phyloP scores from a whole-genome alignment of 2,113 vertebrate genomes.

The Chaetops frenatus region DNA sequence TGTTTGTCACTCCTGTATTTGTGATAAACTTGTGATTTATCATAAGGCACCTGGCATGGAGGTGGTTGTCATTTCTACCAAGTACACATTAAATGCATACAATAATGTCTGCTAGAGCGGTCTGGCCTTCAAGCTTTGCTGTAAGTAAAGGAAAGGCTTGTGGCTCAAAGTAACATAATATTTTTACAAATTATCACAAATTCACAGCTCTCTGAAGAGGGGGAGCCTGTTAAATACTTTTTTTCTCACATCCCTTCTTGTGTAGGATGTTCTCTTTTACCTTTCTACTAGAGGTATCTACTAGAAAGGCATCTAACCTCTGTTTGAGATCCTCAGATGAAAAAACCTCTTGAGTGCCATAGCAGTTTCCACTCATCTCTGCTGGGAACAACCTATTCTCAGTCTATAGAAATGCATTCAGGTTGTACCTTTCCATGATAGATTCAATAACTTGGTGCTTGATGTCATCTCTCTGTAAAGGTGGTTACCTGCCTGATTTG shows the following conservation, averaged over 20 bases:
- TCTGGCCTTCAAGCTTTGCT: background rate
- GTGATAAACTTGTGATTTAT: background rate
- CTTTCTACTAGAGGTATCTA: background rate
- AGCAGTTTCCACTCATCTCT: background rate
- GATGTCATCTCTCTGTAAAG: background rate
- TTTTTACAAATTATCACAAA: background rate
- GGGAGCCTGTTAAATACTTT: background rate
- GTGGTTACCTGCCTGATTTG: background rate
- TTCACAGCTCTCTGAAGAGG: background rate
- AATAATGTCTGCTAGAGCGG: background rate
- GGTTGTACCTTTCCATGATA: background rate
- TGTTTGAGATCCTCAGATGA: background rate
- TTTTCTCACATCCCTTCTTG: background rate
- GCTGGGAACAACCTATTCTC: background rate
- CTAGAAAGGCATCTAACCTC: background rate
- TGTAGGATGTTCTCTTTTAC: background rate
- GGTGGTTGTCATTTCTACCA: background rate
- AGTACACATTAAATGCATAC: background rate
- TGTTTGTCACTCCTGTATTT: background rate
- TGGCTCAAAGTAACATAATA: accelerated
- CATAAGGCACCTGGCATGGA: accelerated
- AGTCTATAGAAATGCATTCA: background rate
- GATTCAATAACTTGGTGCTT: background rate
- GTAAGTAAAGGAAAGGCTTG: background rate
- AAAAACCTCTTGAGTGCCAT: background rate